Base-by-base conservation (phyloP, 1,140 invertebrate genomes). In the Brachionus rubens region DNA sequence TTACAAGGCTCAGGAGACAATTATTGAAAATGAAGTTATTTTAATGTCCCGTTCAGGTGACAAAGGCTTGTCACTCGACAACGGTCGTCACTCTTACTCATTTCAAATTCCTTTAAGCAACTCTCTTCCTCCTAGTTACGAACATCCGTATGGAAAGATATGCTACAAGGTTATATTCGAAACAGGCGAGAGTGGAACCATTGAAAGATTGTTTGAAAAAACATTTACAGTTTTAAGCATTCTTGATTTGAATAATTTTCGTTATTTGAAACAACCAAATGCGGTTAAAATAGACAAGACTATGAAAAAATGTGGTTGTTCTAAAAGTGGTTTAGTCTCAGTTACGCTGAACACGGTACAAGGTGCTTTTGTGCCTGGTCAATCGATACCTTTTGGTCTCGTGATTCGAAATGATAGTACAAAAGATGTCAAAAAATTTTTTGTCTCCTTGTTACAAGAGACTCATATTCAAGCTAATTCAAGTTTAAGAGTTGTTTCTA, bases 391-490 rank as follows among this genome's bases (percentile, higher is more conserved):
- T 19, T 72, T 48, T 54, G 50, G 46, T 10, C 30, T 72, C 9
- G 21, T 72, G 4, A 54, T 72, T 50, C 30, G 41, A 54, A 72
- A 72, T 30, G 26, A 72, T 12, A 72, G 68, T 21, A 26, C 68
- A 5, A 36, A 40, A 50, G 68, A 72, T 48, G 21, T 72, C 12
- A 72, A 72, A 21, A 54, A 72, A 40, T 50, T 72, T 36, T 48
- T 40, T 72, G 46, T 72, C 7, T 54, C 48, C 19, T 24, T 72
- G 16, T n/a, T 72, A 30, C 68, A 72, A 41, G 30, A 72, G 16
- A 72, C 68, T 33, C 43, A 72, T 21, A 72, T 72, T 7, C 68
- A 72, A 50, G 30, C 68, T 12, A 72, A 72, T 48, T 50, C 68
- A 30, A 72, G 46, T 24, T 36, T 50, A 21, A 48, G 68, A 52